Percentiles rank a stretch among this genome's conserved stretches.
Conservation (phyloP, 1,140 invertebrate species). For the Orchestia grillus region DNA sequence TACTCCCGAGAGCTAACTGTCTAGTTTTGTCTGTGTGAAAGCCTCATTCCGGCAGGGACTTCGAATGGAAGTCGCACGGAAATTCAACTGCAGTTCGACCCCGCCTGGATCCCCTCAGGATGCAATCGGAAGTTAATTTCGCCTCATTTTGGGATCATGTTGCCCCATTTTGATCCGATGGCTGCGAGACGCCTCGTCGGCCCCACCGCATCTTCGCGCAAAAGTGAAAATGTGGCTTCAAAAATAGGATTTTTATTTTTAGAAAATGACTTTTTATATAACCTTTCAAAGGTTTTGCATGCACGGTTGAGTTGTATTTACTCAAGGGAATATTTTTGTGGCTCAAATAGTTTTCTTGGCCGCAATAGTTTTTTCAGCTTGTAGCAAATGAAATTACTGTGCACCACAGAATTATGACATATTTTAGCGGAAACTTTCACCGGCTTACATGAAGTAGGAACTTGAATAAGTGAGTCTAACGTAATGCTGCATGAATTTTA, state of each 20-base stretch:
- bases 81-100: slow-evolving; percentile 8
- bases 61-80: not conserved
- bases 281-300: no score
- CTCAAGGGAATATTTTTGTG: no score
- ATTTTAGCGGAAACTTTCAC: no score
- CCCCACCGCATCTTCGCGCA: not conserved
- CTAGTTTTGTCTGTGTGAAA: not conserved
- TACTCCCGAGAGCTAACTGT: not conserved
- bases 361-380: no score
- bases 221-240: not conserved
- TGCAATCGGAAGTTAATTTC: slow-evolving; percentile 20
- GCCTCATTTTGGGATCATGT: slow-evolving; percentile 9
- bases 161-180: slow-evolving; percentile 8
- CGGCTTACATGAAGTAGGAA: no score
- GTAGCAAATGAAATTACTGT: no score
- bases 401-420: no score
- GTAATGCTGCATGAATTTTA: no score
- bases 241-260: not conserved
- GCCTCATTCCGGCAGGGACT: not conserved
- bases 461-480: no score
- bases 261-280: no score
- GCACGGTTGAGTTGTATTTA: no score
- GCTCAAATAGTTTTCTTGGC: no score
- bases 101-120: not conserved
- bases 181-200: not conserved